These are phyloP conservation scores for Leptestheria dahalacensis DNA, from an alignment of 1,140 invertebrate genomes.

Conservation along the genomic window DNA sequence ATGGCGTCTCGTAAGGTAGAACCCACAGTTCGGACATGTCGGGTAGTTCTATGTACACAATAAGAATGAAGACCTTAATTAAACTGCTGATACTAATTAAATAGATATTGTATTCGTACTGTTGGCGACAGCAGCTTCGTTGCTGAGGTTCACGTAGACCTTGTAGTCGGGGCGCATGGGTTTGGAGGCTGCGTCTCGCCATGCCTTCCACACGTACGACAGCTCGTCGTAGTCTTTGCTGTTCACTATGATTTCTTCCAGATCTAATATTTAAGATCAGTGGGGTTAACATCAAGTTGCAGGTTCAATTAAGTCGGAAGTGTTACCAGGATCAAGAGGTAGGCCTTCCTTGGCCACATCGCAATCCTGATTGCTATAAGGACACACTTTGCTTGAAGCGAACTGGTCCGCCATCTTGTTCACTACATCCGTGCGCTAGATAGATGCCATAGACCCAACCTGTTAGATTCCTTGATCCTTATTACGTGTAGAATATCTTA, in stretches of 20 bases:
- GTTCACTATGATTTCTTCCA: conserved; percentile 38
- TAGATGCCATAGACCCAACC: not conserved
- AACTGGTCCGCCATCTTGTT: conserved; percentile 28
- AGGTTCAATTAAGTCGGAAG: too few relatives aligned
- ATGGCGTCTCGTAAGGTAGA: conserved; percentile 58
- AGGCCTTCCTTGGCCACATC: conserved; percentile 47
- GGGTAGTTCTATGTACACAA: not conserved
- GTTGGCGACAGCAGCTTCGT: conserved; percentile 29
- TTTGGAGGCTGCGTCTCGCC: conserved; percentile 28
- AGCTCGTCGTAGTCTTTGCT: conserved; percentile 71
- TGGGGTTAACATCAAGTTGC: not conserved
- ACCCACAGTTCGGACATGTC: conserved; percentile 40
- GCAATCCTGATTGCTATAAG: conserved; percentile 35
- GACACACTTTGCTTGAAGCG: conserved; percentile 27
- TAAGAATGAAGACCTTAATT: conserved; percentile 24
- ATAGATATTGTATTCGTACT: conserved; percentile 28
- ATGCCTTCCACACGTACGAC: conserved; percentile 29
- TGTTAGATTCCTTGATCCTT: too few relatives aligned
- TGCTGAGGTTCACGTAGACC: conserved; percentile 28
- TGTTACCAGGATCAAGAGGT: conserved; percentile 51
- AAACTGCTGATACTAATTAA: conserved; percentile 44
- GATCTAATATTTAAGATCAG: conserved; percentile 19
- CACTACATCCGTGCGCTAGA: conserved; percentile 35
- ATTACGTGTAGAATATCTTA: too few relatives aligned
- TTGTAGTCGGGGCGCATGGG: conserved; percentile 24